Evolutionary conservation across 2,797 vertebrate species (phyloP).

Genomic region (Linurgus olivaceus): DNA sequence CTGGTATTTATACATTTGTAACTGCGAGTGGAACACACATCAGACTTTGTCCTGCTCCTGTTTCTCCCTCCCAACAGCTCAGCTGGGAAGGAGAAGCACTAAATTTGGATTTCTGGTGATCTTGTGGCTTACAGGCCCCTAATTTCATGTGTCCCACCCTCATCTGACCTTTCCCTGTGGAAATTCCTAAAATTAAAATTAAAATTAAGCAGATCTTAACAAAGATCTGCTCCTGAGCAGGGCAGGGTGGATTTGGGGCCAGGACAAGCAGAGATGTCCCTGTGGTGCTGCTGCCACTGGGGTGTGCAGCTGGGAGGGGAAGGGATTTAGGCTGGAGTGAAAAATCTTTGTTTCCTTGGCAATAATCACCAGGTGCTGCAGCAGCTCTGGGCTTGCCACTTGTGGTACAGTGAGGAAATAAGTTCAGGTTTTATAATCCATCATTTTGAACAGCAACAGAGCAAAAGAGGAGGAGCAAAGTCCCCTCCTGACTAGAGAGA

Average conservation of each 20-base stretch:
- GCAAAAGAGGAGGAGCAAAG: not conserved
- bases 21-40: not conserved
- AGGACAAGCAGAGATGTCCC: not conserved
- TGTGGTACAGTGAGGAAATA: not conserved
- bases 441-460: not conserved
- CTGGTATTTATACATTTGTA: not conserved
- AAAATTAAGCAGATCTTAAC: too few relatives aligned
- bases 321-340: not conserved
- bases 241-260: not conserved
- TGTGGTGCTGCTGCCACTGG: accelerated
- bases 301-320: not conserved
- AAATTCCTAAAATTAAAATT: too few relatives aligned
- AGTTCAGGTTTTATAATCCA: not conserved
- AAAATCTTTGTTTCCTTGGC: slow-evolving; percentile 41
- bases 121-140: accelerated
- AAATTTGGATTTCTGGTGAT: not conserved
- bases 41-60: not conserved
- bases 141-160: accelerated
- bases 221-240: not conserved
- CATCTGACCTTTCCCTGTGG: not conserved
- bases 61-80: not conserved
- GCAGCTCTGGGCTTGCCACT: not conserved
- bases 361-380: slow-evolving; percentile 7
- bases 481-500: not conserved
- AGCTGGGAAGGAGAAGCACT: not conserved